A percentile compares a stretch with the other conserved stretches of the same genome.
phyloP scores from a whole-genome alignment of 2,797 vertebrate genomes.

The Echeneis naucrates region DNA sequence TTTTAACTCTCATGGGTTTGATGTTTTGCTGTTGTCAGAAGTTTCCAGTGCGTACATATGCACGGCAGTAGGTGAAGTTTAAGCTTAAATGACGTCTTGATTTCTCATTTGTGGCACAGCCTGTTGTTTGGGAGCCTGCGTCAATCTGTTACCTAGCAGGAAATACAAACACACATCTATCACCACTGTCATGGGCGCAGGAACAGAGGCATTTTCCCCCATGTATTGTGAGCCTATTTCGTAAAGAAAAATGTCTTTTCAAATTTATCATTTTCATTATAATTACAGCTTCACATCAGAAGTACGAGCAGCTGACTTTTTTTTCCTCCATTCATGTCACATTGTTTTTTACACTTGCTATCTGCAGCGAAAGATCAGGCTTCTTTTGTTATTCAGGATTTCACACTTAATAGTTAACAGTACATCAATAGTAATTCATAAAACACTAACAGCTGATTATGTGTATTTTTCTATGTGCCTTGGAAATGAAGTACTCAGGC shows the following conservation, averaged over 20 bases:
- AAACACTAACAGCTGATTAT: neutral
- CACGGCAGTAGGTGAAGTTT: slow-evolving; percentile 21
- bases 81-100: slow-evolving; percentile 31
- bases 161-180: slow-evolving; percentile 23
- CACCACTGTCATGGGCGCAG: slow-evolving; percentile 14
- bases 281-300: neutral
- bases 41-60: slow-evolving; percentile 6
- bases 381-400: neutral
- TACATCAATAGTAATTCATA: neutral
- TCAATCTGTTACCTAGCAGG: slow-evolving; percentile 31
- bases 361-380: neutral
- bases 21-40: slow-evolving; percentile 34
- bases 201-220: neutral
- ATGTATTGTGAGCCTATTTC: neutral
- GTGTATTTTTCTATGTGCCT: neutral
- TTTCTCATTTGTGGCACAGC: slow-evolving; percentile 29
- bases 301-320: slow-evolving; percentile 10
- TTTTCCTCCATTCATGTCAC: neutral
- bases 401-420: neutral
- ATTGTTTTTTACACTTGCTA: neutral
- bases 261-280: neutral
- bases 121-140: slow-evolving; percentile 36
- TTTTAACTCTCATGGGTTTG: slow-evolving; percentile 45
- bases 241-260: slow-evolving; percentile 8
- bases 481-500: neutral